Evolutionary conservation across 2,797 vertebrate genomes (phyloP), one percentile per base, ranked within the genome.

Genomic region (Novumbra hubbsi): DNA sequence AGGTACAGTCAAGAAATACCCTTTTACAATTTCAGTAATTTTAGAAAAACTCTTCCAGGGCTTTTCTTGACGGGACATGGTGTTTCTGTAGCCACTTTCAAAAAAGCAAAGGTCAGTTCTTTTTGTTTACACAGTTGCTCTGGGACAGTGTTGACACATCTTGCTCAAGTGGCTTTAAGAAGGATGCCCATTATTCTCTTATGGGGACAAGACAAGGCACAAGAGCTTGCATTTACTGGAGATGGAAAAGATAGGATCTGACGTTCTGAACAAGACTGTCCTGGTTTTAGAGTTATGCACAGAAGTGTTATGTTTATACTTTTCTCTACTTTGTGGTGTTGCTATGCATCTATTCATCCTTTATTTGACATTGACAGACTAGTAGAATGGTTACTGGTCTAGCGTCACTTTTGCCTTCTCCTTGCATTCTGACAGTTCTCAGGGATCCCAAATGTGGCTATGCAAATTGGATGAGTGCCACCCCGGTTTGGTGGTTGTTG

Each of bases 1-100:
- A 88, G 87, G 97, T 98, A 87, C 84, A 28, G 15, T 38, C 14
- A 32, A n/a, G 4, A 8, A 60, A 24, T 70, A 9, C 30, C 34
- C 45, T 57, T 66, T 28, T 55, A 50, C 15, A 27, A 60, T 60
- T 27, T 14, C 21, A 7, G 4, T 24, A 24, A 0, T 11, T 60
- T 24, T 24, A 4, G 55, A 11, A 24, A 24, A 60, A 21, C 55
- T 12, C 21, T 12, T 21, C 55, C 12, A 24, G 19, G 21, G 55
- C n/a, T 4, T 24, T 24, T 60, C 55, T 24, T 24, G 41, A 38
- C n/a, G 52, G n/a, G 55, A 24, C 21, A 24, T 57, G 5, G 55
- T 21, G n/a, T 57, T 57, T 24, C 3, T 7, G 9, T 57, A 21
- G 17, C 55, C 55, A 24, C 8, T 57, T 57, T 11, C n/a, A 4